A percentile compares a stretch with the other conserved stretches of the same genome.
Conservation (phyloP, 2,888 invertebrate species). For the Ganaspis brasiliensis region DNA sequence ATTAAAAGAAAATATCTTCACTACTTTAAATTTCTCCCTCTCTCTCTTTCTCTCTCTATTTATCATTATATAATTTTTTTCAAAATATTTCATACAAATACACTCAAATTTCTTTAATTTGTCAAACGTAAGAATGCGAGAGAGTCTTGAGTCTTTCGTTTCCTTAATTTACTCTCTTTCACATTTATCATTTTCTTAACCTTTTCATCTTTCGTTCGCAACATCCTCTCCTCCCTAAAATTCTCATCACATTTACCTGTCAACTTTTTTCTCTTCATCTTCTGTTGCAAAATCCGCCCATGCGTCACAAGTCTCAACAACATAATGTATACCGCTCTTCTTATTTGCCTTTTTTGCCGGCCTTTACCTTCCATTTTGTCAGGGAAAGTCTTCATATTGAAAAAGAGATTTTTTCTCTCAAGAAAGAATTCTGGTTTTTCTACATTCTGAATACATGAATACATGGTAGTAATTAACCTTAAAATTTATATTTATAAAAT, state of each 20-base stretch:
- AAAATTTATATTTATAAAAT: too few species aligned
- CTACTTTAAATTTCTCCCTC: too few species aligned
- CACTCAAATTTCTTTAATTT: neutral
- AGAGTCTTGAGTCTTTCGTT: neutral
- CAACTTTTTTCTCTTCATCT: neutral
- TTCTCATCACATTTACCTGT: constrained; percentile 8
- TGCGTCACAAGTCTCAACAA: neutral
- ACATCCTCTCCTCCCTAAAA: neutral
- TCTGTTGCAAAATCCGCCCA: neutral
- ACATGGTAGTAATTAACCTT: too few species aligned
- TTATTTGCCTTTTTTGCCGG: neutral
- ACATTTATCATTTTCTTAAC: neutral
- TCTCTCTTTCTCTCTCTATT: too few species aligned
- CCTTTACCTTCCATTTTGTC: too few species aligned
- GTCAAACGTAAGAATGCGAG: neutral
- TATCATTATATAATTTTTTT: neutral
- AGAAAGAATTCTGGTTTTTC: too few species aligned
- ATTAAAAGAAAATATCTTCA: too few species aligned
- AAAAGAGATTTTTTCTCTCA: too few species aligned
- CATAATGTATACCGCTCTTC: neutral
- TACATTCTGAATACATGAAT: too few species aligned
- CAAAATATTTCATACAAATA: neutral
- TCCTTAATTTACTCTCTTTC: neutral
- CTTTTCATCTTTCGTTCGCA: neutral
- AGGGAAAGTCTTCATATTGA: too few species aligned